A percentile compares a stretch with the other conserved stretches of the same genome.
These are phyloP conservation scores for Ceratina calcarata DNA, from an alignment of 1,140 invertebrate genomes.

Conservation along the genomic window DNA sequence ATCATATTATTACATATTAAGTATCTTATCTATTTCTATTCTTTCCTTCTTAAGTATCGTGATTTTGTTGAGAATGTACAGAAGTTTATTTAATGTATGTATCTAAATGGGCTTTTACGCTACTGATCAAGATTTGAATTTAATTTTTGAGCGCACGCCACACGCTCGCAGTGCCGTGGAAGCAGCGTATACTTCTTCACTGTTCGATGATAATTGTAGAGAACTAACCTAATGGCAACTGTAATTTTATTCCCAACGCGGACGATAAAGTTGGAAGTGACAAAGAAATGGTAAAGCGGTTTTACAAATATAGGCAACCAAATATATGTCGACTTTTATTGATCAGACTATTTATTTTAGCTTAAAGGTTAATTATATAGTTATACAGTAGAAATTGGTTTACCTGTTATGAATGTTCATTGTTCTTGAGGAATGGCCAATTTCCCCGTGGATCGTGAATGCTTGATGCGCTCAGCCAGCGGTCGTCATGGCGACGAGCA, in stretches of 20 bases:
- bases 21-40: too few relatives aligned
- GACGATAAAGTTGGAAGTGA: neutral
- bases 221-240: neutral
- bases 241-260: neutral
- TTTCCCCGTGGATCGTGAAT: neutral
- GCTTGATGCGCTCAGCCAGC: constrained; percentile 56
- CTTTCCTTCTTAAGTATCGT: too few relatives aligned
- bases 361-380: too few relatives aligned
- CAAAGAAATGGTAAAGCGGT: neutral
- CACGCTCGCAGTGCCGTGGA: neutral
- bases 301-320: too few relatives aligned
- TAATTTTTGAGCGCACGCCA: neutral
- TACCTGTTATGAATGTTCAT: neutral
- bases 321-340: too few relatives aligned
- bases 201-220: neutral
- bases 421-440: neutral
- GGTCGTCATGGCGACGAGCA: constrained; percentile 64
- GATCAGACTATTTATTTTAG: too few relatives aligned
- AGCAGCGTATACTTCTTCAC: neutral
- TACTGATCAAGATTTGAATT: neutral
- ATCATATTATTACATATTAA: neutral
- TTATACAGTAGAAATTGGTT: too few relatives aligned
- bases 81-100: too few relatives aligned
- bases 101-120: neutral
- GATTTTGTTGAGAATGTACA: too few relatives aligned